Percentiles rank a stretch among this genome's conserved stretches.
Conservation (phyloP, 2,888 invertebrate genomes). For the Coecobrya sp. region DNA sequence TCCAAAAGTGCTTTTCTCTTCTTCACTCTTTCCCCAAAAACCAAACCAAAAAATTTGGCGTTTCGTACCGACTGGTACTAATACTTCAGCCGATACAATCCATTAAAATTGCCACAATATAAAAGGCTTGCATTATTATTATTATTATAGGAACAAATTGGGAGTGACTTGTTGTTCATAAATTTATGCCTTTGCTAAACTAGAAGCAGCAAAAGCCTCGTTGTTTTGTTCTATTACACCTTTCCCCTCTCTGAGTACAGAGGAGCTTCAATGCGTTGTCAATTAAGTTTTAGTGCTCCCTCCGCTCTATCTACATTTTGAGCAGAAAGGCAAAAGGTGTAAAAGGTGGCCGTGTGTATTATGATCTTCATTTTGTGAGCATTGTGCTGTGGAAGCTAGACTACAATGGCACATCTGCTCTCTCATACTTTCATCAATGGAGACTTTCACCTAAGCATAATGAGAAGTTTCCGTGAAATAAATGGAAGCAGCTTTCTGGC, state of each 20-base stretch:
- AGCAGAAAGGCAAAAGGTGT: neutral
- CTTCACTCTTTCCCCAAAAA: neutral
- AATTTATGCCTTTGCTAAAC: neutral
- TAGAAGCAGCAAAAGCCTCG: neutral
- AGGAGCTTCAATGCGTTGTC: neutral
- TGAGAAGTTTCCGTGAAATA: neutral
- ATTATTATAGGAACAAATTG: slow-evolving; percentile 1
- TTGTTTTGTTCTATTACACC: neutral
- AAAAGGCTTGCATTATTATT: no score
- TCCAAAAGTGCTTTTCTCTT: slow-evolving; percentile 22
- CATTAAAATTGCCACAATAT: no score
- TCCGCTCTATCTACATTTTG: neutral
- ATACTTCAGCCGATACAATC: no score
- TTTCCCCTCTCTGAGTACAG: neutral
- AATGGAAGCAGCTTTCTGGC: neutral
- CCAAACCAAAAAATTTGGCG: neutral
- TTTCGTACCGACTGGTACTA: no score
- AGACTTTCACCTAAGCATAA: slow-evolving; percentile 10
- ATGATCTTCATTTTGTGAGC: neutral
- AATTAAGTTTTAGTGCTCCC: slow-evolving; percentile 15
- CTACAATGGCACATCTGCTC: neutral
- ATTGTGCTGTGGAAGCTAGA: neutral
- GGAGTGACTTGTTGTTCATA: slow-evolving; percentile 16
- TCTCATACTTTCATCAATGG: neutral
- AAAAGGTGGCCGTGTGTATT: neutral